Base-by-base conservation (phyloP, 2,797 vertebrate species). In the Acanthurus leucopareius region DNA sequence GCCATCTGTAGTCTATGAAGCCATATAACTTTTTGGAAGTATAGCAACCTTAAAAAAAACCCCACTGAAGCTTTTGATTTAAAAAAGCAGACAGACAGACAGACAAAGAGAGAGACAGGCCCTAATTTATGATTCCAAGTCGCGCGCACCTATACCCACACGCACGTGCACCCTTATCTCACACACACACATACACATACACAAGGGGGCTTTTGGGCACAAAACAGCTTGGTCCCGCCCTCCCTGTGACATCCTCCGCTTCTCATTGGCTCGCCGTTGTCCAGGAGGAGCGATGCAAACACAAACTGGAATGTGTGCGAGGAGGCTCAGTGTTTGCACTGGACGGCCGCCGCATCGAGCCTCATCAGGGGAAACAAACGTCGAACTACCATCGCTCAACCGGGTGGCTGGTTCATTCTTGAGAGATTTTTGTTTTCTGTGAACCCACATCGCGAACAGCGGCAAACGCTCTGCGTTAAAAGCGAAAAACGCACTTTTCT, bases 181-280 rank as follows among this genome's bases (percentile, higher is more conserved):
- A 16, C 69, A 40, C 47, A 53, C 53, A 42, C 40, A 52, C 62
- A 62, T 68, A 22, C 62, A 53, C 54, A 56, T 22, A 45, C 63
- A 15, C 61, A 35, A 10, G n/a, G 35, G 35, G 14, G 28, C 54
- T 8, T 19, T 49, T 5, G 17, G 17, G 47, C 47, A 49, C 8
- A 14, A 44, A 49, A 47, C 48, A 68, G 25, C 38, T 2, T 7
- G 61, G 7, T 69, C 77, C 86, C 93, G 87, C 95, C 94, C 76
- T 69, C 57, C 54, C 44, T 1, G 56, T 79, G 76, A 74, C 84
- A 84, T 82, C 70, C 62, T n/a, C 53, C 11, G 38, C 48, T 48
- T 85, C 52, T 83, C 45, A 96, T 96, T 96, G 94, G 95, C 66
- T 80, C 38, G 8, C 47, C 15, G 77, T 45, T 17, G 56, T 71